These are phyloP conservation scores for Pteropus alecto DNA, from an alignment of 2,113 vertebrate genomes.

Conservation along the genomic window DNA sequence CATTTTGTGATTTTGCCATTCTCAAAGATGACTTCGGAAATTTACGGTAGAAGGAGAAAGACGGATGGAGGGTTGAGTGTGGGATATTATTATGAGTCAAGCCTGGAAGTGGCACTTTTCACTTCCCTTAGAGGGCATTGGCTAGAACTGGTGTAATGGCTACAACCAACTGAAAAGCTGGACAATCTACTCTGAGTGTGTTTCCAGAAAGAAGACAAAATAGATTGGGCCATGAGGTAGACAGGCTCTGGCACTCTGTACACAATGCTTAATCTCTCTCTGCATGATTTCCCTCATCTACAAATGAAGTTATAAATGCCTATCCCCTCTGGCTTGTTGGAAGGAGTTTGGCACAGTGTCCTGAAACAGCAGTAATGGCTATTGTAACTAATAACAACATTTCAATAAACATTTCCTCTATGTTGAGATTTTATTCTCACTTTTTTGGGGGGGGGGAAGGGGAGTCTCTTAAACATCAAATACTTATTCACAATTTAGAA, in stretches of 20 bases:
- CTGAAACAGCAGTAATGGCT: not conserved
- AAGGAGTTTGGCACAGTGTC: not conserved
- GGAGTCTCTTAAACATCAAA: not conserved
- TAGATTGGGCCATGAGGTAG: not conserved
- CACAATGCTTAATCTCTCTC: not conserved
- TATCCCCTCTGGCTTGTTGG: not conserved
- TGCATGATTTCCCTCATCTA: not conserved
- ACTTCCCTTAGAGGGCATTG: not conserved
- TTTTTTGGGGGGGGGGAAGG: not conserved
- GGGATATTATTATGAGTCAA: not conserved
- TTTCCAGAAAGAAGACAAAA: not conserved
- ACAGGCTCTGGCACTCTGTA: not conserved
- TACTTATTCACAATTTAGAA: conserved; percentile 18
- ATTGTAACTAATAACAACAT: not conserved
- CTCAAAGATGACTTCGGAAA: not conserved
- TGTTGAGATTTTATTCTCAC: not conserved
- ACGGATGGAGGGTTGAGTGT: not conserved
- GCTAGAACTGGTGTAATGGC: not conserved
- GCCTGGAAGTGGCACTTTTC: not conserved
- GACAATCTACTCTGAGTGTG: not conserved
- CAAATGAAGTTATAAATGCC: not conserved
- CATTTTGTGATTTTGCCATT: not conserved
- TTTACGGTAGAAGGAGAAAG: not conserved
- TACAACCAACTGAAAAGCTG: not conserved
- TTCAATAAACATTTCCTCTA: not conserved